Conservation (phyloP, 2,888 invertebrate species). For the Pristionchus maxplancki region DNA sequence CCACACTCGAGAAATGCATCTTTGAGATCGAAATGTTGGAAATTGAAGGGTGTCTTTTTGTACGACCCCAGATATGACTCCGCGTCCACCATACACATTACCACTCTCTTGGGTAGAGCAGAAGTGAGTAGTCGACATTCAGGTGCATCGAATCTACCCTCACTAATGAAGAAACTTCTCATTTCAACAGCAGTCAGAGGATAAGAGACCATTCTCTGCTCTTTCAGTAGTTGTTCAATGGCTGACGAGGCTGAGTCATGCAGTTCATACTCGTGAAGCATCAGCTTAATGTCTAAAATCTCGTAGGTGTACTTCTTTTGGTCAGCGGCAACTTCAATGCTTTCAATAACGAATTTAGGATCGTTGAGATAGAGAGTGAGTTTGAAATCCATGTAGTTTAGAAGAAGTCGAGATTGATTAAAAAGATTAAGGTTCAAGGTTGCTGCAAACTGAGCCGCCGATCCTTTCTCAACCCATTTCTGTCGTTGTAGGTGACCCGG, state of each 20-base stretch:
- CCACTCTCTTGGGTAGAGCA: neutral
- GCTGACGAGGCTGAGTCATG: neutral
- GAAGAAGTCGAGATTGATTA: slow-evolving; percentile 27
- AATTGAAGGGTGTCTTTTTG: neutral
- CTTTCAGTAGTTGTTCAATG: neutral
- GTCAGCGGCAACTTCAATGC: neutral
- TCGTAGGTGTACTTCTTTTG: neutral
- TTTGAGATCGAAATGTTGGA: neutral
- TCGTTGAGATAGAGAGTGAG: neutral
- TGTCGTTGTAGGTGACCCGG: neutral
- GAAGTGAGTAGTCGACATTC: neutral
- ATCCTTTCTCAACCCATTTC: neutral
- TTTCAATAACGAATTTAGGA: slow-evolving; percentile 20
- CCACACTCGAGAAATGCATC: neutral
- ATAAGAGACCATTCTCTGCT: neutral
- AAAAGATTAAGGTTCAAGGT: slow-evolving; percentile 39
- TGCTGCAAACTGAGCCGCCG: neutral
- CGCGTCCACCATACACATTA: neutral
- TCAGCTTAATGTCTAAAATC: neutral
- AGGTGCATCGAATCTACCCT: neutral
- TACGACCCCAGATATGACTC: neutral
- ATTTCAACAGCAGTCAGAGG: neutral
- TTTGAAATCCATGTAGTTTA: slow-evolving; percentile 5
- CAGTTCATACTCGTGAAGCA: neutral
- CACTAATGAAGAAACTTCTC: neutral